phyloP scores from a whole-genome alignment of 2,797 vertebrate species.

The Rhadinocentrus ornatus region DNA sequence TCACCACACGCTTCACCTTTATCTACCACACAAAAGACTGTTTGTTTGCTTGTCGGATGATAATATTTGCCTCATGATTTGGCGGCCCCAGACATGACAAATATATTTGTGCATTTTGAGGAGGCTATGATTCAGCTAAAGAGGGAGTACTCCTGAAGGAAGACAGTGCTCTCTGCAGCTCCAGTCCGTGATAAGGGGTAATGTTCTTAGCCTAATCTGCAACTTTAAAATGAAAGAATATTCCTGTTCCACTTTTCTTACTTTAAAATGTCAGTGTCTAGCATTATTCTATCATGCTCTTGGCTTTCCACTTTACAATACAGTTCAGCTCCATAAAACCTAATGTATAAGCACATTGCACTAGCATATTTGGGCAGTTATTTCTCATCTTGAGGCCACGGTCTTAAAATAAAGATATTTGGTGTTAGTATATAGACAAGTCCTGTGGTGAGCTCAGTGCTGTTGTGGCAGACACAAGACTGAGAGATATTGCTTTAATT shows the following conservation, averaged over 20 bases:
- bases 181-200: conserved; percentile 62
- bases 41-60: conserved; percentile 86
- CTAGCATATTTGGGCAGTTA: conserved; percentile 66
- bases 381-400: conserved; percentile 63
- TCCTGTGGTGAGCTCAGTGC: conserved; percentile 68
- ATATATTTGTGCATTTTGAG: conserved; percentile 81
- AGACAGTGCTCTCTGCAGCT: conserved; percentile 53
- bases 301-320: conserved; percentile 54
- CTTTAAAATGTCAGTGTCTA: conserved; percentile 61
- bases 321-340: conserved; percentile 67
- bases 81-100: conserved; percentile 78
- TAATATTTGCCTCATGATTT: conserved; percentile 84
- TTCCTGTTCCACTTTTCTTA: conserved; percentile 54
- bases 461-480: conserved; percentile 72
- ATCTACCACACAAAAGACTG: conserved; percentile 84
- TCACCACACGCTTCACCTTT: conserved; percentile 83
- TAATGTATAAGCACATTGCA: conserved; percentile 61
- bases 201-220: conserved; percentile 67
- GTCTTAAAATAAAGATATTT: conserved; percentile 66
- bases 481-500: conserved; percentile 85
- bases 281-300: conserved; percentile 55
- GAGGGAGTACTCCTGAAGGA: conserved; percentile 27
- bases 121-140: conserved; percentile 60
- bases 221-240: conserved; percentile 70
- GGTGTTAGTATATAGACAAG: conserved; percentile 58